These are phyloP conservation scores for Avahi laniger DNA, from an alignment of 2,797 vertebrate genomes.

Conservation along the genomic window DNA sequence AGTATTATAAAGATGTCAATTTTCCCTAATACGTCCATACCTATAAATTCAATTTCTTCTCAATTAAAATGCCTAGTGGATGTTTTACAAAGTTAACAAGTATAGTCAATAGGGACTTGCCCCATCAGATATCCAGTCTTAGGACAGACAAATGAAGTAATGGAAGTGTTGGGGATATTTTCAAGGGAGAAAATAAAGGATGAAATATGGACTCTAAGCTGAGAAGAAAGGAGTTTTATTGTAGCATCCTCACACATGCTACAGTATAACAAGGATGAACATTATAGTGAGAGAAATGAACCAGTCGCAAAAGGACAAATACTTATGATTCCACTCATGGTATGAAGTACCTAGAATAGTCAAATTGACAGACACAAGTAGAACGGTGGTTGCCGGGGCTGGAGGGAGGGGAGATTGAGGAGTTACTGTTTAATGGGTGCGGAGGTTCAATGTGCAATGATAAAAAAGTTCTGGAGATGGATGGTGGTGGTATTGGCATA, in stretches of 20 bases:
- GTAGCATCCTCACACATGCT: neutral
- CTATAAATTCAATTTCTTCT: neutral
- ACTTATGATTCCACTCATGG: neutral
- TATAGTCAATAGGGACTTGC: neutral
- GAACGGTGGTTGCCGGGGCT: no score
- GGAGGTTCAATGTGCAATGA: neutral
- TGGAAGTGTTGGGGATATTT: neutral
- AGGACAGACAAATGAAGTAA: neutral
- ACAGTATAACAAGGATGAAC: no score
- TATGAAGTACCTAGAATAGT: neutral
- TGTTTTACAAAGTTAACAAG: neutral
- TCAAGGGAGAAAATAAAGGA: neutral
- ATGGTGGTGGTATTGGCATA: neutral
- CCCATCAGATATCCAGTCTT: neutral
- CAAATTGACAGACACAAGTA: neutral
- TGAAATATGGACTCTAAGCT: neutral
- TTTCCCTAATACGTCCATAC: neutral
- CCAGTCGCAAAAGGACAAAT: neutral
- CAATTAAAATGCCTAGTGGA: neutral
- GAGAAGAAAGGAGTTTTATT: neutral
- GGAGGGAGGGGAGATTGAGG: neutral
- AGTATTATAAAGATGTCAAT: neutral
- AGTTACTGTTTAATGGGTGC: neutral
- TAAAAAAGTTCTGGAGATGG: neutral
- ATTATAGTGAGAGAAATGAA: neutral